phyloP scores from a whole-genome alignment of 2,888 invertebrate species.

The Yponomeuta malinellus region DNA sequence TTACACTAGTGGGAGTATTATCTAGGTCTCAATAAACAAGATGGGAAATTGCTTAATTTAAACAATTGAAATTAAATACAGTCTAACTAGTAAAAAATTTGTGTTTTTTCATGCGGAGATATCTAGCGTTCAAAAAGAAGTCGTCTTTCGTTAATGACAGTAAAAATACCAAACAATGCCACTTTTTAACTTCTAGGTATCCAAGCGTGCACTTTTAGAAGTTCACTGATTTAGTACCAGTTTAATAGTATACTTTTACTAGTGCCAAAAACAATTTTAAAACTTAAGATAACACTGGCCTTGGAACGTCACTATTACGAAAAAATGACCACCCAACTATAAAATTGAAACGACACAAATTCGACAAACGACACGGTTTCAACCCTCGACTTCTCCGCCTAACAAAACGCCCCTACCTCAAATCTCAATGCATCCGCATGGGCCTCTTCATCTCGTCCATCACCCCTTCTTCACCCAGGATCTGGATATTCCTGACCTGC shows the following conservation, averaged over 20 bases:
- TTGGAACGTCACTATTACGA: neutral
- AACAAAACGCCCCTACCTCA: neutral
- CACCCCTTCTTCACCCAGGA: constrained; percentile 79
- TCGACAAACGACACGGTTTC: no score
- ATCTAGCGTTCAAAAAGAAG: neutral
- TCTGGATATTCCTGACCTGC: constrained; percentile 82
- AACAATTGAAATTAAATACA: constrained; percentile 11
- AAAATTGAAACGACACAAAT: no score
- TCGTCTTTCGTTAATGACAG: no score
- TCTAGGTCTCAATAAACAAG: neutral
- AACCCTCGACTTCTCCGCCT: neutral
- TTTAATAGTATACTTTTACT: no score
- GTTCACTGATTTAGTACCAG: no score
- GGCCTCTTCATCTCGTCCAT: constrained; percentile 48
- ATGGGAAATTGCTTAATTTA: constrained; percentile 16
- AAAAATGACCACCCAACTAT: no score
- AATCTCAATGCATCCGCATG: constrained; percentile 39
- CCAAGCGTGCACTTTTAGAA: neutral
- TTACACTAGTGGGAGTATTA: constrained; percentile 34
- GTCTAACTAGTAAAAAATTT: neutral
- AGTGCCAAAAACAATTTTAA: neutral
- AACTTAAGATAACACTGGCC: constrained; percentile 1
- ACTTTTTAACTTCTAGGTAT: neutral
- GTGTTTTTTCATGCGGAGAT: neutral
- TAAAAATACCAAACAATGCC: neutral